Base-by-base conservation (phyloP, 2,113 vertebrate species). In the Terrapene triunguis region DNA sequence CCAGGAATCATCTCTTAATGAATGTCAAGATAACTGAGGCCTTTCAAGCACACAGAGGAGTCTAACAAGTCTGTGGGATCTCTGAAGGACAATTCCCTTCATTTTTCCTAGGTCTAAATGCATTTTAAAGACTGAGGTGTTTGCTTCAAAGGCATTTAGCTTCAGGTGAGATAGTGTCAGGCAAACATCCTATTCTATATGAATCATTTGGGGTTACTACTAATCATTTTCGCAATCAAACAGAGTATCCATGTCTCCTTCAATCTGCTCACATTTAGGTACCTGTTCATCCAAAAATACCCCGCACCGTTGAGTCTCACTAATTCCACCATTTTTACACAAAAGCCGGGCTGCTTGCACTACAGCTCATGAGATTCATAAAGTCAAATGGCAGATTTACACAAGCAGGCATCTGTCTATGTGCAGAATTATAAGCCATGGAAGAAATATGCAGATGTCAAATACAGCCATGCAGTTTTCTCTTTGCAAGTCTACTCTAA, bases 391-490 rank as follows among this genome's bases (percentile, higher is more conserved):
- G 92, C 92, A 97, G 88, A 91, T 97, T 88, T 89, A 91, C 51
- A 55, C 35, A 76, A 84, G 94, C 80, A 89, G 91, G 92, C 87
- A 92, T 74, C 91, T 81, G 90, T 80, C 93, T 89, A 69, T 85
- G 10, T 6, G 86, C 86, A 17, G 94, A 93, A 92, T 91, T 87
- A 80, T 1, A 8, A 82, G 0, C 42, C 54, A 5, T 1, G 54
- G 87, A 90, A 93, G 89, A 88, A 96, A 95, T 88, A 89, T 54
- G 93, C 95, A 89, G 91, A 92, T 92, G 89, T 88, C 91, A 87
- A 50, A 65, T 9, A 51, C 59, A 92, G 3, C 50, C 89, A 47
- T 62, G 95, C 85, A 57, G 93, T 82, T 90, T 81, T 81, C 50
- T 81, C 50, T 35, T 35, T 84, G 89, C 95, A 90, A 90, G 92